Percentiles rank a stretch among this genome's conserved stretches.
phyloP scores from a whole-genome alignment of 2,888 invertebrate genomes.

The Norana najaformis region DNA sequence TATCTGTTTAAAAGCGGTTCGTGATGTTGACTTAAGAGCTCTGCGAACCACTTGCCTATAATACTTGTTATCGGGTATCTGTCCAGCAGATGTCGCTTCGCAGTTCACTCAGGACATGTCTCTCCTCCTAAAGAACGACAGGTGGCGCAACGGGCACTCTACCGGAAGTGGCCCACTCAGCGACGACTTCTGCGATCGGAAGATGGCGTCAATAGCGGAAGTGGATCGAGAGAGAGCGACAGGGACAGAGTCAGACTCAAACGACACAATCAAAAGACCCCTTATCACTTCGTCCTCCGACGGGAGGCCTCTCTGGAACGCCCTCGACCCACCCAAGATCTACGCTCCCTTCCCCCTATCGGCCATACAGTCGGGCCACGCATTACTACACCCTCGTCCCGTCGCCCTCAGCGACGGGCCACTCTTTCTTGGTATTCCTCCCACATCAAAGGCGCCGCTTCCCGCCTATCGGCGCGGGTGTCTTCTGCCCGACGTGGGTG shows the following conservation, averaged over 20 bases:
- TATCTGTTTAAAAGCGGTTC: not conserved
- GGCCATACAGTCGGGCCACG: not conserved
- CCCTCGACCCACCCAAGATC: not conserved
- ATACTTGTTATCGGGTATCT: not conserved
- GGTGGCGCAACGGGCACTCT: not conserved
- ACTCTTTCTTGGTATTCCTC: not conserved
- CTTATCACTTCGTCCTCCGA: not conserved
- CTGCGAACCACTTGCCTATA: not conserved
- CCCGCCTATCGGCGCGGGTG: not conserved
- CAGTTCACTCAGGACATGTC: not conserved
- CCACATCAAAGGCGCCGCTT: not conserved
- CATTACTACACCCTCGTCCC: not conserved
- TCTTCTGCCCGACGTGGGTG: not conserved
- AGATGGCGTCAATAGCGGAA: not conserved
- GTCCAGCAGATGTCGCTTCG: not conserved
- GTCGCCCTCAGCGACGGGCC: not conserved
- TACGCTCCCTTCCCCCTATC: constrained; percentile 1
- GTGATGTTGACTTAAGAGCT: not conserved
- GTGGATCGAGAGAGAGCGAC: not conserved
- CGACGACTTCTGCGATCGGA: not conserved
- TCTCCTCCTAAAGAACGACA: not conserved
- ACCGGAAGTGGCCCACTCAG: not conserved
- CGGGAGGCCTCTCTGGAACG: not conserved
- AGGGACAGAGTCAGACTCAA: not conserved
- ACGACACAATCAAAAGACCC: not conserved